phyloP scores from a whole-genome alignment of 2,797 vertebrate genomes.

The Sandelia bainsii region DNA sequence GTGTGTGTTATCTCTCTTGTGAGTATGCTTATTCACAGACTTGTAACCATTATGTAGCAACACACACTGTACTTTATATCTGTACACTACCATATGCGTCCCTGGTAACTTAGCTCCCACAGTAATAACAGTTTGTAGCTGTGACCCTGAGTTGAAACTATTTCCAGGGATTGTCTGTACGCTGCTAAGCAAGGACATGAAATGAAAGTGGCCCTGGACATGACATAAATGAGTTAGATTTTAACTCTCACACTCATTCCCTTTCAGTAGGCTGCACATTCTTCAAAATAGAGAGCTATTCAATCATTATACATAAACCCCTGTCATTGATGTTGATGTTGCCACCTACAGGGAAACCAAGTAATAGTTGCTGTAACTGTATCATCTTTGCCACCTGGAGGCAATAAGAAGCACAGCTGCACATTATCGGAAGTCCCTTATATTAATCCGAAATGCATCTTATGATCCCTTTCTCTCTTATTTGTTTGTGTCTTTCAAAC shows the following conservation, averaged over 20 bases:
- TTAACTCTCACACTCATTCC: not conserved
- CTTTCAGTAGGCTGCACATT: not conserved
- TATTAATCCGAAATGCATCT: no score
- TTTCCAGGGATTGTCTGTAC: constrained; percentile 26
- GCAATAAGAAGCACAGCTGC: not conserved
- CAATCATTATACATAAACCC: not conserved
- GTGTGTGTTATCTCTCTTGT: not conserved
- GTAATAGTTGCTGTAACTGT: not conserved
- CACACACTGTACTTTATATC: constrained; percentile 1
- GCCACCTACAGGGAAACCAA: not conserved
- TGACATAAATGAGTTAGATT: not conserved
- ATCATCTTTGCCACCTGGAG: not conserved
- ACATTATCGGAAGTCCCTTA: not conserved
- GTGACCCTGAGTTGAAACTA: constrained; percentile 8
- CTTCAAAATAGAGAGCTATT: not conserved
- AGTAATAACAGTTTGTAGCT: constrained; percentile 19
- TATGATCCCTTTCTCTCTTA: no score
- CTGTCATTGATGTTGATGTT: no score
- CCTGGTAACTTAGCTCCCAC: constrained; percentile 5
- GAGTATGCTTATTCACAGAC: not conserved
- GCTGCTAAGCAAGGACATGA: not conserved
- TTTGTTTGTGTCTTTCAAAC: no score
- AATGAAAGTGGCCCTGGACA: not conserved
- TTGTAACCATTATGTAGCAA: not conserved
- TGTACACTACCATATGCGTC: not conserved